Percentiles rank a stretch among this genome's conserved stretches.
phyloP scores from a whole-genome alignment of 1,140 invertebrate genomes.

The Macrostomum lignano region DNA sequence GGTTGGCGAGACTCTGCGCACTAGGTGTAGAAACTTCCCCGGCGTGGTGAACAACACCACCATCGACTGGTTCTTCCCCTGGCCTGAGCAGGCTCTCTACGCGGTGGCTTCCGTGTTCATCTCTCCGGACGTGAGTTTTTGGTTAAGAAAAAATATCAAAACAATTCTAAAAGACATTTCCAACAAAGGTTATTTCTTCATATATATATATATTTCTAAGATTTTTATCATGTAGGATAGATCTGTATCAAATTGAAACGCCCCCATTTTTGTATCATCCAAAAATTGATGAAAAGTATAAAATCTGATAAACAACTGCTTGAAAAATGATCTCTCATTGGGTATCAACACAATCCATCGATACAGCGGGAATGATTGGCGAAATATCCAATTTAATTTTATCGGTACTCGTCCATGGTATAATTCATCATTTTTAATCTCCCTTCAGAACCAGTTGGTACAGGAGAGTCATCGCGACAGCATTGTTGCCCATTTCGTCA shows the following conservation, averaged over 20 bases:
- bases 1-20: slow-evolving; percentile 22
- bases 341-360: no score
- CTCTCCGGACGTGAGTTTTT: slow-evolving; percentile 33
- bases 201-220: background rate
- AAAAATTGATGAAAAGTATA: no score
- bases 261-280: no score
- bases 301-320: no score
- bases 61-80: slow-evolving; percentile 30
- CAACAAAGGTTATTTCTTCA: slow-evolving; percentile 13
- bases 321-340: no score
- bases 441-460: slow-evolving; percentile 32
- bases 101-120: slow-evolving; percentile 53
- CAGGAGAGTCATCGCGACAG: slow-evolving; percentile 36
- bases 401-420: no score
- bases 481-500: slow-evolving; percentile 49
- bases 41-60: slow-evolving; percentile 29
- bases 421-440: no score
- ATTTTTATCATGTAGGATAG: no score
- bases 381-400: no score
- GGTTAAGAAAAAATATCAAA: slow-evolving; percentile 17
- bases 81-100: slow-evolving; percentile 32
- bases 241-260: no score
- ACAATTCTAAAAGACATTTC: slow-evolving; percentile 39
- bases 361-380: no score
- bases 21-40: slow-evolving; percentile 28